These are phyloP conservation scores for Isurus oxyrinchus DNA, from an alignment of 2,113 vertebrate species.

Conservation along the genomic window DNA sequence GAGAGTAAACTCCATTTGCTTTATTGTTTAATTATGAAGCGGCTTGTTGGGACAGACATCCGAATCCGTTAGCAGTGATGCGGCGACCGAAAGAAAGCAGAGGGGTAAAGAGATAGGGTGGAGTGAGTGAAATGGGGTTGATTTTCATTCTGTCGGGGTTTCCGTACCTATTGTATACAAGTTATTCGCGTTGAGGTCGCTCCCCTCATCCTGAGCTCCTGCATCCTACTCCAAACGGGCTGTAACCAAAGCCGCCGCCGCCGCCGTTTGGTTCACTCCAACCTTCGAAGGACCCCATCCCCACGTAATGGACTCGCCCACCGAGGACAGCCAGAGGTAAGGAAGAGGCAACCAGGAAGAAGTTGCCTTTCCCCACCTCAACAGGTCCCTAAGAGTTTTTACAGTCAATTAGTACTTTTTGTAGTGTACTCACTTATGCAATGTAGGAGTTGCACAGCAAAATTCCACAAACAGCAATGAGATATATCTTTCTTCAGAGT, in stretches of 20 bases:
- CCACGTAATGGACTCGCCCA: neutral
- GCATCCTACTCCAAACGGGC: neutral
- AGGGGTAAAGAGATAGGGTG: neutral
- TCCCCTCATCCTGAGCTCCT: neutral
- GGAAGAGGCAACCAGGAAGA: neutral
- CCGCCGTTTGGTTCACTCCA: neutral
- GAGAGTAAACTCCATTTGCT: neutral
- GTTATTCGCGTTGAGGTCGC: neutral
- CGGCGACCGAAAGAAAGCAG: neutral
- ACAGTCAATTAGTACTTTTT: neutral
- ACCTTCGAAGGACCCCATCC: neutral
- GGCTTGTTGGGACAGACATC: neutral
- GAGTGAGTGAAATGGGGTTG: neutral
- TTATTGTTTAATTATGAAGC: neutral
- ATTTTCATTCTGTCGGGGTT: neutral
- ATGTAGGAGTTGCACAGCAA: neutral
- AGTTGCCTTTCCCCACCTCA: neutral
- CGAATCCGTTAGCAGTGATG: neutral
- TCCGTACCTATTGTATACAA: constrained; percentile 28
- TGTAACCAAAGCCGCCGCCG: neutral
- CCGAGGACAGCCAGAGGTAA: neutral
- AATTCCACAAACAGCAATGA: neutral
- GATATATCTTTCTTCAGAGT: neutral
- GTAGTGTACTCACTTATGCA: neutral
- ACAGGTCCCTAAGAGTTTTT: neutral